Base-by-base conservation (phyloP, 1,140 invertebrate genomes). In the Mizuhopecten yessoensis region DNA sequence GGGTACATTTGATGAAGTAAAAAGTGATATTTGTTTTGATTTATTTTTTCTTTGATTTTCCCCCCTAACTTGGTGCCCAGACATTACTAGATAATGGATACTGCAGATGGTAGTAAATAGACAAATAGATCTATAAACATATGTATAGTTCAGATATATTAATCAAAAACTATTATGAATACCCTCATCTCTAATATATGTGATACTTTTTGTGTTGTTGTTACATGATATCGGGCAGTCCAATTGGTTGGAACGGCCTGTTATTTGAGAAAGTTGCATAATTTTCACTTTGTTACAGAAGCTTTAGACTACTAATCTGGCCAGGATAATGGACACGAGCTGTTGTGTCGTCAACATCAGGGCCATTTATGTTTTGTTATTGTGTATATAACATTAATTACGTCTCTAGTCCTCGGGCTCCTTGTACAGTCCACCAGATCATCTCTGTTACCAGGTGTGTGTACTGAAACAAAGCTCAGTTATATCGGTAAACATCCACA, bases 1-100 rank as follows among this genome's bases (percentile, higher is more conserved):
- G 57, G 57, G 57, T 75, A 75, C 57, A n/a, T 75, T 75, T 75
- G 57, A 75, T 75, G 57, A 75, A 75, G 23, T 57, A 75, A 75
- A 75, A 75, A 75, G 57, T 75, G 57, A 75, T 75, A 75, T 75
- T 75, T 75, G 57, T 75, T 75, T 75, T 75, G 57, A 75, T 75
- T 75, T 75, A 29, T 75, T 39, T 39, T 45, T 20, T 45, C 42
- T 15, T 13, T 45, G 57, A 75, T 75, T 75, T 29, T 17, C 23
- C 23, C 57, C 57, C 57, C 57, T 75, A 75, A 75, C 57, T n/a
- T 75, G 57, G 57, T 75, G 57, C 57, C 57, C 57, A 75, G 57
- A n/a, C 29, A 75, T 29, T 75, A 75, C 57, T 75, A 75, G n/a
- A 75, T 20, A n/a, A 29, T 29, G 57, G n/a, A 75, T 75, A 29